Conservation (phyloP, 2,888 invertebrate species). For the Siphonodentalium dalli region DNA sequence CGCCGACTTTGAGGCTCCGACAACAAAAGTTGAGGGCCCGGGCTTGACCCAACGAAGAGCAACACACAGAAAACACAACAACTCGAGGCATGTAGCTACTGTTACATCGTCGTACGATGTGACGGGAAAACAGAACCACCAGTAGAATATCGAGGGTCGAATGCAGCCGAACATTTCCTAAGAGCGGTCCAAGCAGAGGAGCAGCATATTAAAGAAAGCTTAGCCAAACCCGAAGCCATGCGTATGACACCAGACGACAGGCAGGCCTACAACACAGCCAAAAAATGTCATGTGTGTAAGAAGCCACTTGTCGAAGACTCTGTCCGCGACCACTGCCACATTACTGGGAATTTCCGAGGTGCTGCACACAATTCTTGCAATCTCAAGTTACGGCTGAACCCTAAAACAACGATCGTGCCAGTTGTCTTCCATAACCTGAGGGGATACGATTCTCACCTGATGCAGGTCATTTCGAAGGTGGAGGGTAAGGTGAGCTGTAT, state of each 20-base stretch:
- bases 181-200: background rate
- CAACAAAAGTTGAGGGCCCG: background rate
- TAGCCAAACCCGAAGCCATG: background rate
- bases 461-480: conserved; percentile 16
- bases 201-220: too few species aligned
- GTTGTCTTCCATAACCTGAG: conserved; percentile 23
- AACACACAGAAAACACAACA: conserved; percentile 13
- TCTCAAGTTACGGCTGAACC: conserved; percentile 14
- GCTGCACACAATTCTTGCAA: conserved; percentile 24
- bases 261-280: too few species aligned
- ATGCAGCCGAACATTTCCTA: conserved; percentile 13
- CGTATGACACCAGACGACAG: background rate
- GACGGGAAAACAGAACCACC: conserved; percentile 3
- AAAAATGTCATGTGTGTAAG: too few species aligned
- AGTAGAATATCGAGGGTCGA: conserved; percentile 7
- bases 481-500: background rate
- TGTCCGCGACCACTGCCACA: background rate
- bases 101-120: conserved; percentile 15
- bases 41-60: conserved; percentile 13
- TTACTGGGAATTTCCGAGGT: conserved; percentile 19
- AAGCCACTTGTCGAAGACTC: too few species aligned
- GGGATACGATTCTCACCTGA: conserved; percentile 23
- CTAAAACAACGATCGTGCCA: conserved; percentile 15
- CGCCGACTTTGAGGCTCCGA: conserved; percentile 25
- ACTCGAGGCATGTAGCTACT: conserved; percentile 6